Evolutionary conservation across 1,140 invertebrate genomes (phyloP).

Genomic region (Drosophila kikkawai): DNA sequence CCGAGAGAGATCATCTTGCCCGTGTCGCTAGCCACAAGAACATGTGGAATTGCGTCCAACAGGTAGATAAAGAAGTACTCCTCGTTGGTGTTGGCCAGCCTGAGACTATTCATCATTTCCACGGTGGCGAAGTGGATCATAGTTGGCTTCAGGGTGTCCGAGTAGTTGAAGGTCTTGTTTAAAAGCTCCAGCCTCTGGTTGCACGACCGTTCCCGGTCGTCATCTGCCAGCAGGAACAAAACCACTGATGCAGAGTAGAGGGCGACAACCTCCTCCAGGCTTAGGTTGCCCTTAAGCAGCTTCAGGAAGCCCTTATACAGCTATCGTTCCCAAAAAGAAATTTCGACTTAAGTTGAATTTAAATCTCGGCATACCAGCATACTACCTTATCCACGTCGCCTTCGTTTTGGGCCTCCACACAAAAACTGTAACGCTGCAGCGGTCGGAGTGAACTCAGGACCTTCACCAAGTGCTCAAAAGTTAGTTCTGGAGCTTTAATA

Average conservation of each 20-base stretch:
- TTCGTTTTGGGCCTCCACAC: constrained; percentile 2
- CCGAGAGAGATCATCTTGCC: constrained; percentile 64
- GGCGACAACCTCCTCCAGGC: constrained; percentile 49
- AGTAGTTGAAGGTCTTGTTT: constrained; percentile 61
- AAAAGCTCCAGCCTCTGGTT: constrained; percentile 40
- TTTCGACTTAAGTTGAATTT: neutral
- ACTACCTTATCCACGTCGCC: constrained; percentile 31
- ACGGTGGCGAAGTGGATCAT: constrained; percentile 60
- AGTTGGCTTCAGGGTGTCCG: constrained; percentile 65
- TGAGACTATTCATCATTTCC: constrained; percentile 43
- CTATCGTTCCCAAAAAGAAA: constrained; percentile 15
- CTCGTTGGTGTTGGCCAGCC: constrained; percentile 2
- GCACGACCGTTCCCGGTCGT: neutral
- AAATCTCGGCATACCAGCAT: neutral
- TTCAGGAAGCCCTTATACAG: constrained; percentile 24
- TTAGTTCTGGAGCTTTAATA: constrained; percentile 23
- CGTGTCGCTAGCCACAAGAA: constrained; percentile 62
- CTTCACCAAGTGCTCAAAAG: constrained; percentile 3
- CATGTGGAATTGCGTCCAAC: constrained; percentile 52
- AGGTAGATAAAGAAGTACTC: constrained; percentile 49
- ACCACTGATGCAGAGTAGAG: constrained; percentile 41
- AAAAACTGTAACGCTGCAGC: constrained; percentile 29
- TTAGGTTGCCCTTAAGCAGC: constrained; percentile 32
- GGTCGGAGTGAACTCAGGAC: constrained; percentile 4
- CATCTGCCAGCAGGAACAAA: constrained; percentile 34